Evolutionary conservation across 2,113 vertebrate species (phyloP).

Genomic region (Semicossyphus pulcher): DNA sequence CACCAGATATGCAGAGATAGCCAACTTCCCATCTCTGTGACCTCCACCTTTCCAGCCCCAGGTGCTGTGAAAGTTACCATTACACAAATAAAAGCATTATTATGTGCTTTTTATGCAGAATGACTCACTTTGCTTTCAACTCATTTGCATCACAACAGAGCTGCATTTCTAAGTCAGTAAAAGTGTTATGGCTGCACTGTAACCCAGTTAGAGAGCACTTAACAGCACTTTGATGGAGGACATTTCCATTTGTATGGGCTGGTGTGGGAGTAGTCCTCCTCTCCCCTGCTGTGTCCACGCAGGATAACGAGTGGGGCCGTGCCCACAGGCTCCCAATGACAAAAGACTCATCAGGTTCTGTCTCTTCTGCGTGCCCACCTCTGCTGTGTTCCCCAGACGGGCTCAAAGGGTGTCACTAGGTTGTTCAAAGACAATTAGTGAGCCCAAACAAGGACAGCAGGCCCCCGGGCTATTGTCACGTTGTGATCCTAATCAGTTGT

Average conservation of each 20-base stretch:
- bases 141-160: constrained; percentile 25
- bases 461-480: constrained; percentile 41
- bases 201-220: constrained; percentile 56
- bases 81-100: neutral
- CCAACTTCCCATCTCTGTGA: constrained; percentile 15
- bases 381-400: constrained; percentile 44
- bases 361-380: constrained; percentile 47
- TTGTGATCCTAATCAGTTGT: constrained; percentile 41
- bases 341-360: constrained; percentile 47
- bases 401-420: constrained; percentile 44
- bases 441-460: constrained; percentile 21
- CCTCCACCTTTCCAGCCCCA: neutral
- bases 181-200: constrained; percentile 28
- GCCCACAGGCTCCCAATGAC: constrained; percentile 55
- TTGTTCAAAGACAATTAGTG: constrained; percentile 68
- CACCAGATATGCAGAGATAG: neutral
- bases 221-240: constrained; percentile 35
- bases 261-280: constrained; percentile 52
- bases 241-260: constrained; percentile 70
- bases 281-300: constrained; percentile 56
- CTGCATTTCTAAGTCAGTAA: constrained; percentile 16
- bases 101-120: neutral
- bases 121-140: neutral
- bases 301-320: constrained; percentile 46
- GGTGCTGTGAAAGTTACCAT: neutral